Base-by-base conservation (phyloP, 2,113 vertebrate genomes). In the Ivindomyrus marchei region DNA sequence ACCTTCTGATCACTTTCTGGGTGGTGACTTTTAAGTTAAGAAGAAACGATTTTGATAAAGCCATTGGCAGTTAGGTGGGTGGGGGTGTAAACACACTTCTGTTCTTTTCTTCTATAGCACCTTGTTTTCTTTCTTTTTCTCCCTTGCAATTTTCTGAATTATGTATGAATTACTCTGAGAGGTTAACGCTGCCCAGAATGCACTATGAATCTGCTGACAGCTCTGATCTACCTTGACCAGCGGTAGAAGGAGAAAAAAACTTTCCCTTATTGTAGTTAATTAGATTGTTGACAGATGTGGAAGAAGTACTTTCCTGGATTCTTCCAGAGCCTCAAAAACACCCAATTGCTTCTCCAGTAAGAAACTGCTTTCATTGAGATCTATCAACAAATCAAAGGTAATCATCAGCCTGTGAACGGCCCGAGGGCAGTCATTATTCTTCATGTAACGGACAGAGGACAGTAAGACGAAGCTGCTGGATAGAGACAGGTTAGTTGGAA, bases 241-340 rank as follows among this genome's bases (percentile, higher is more conserved):
- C 24, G 31, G 36, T 13, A 91, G 87, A 85, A 88, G 42, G 70
- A 11, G 19, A 70, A 45, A 47, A 49, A 66, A 47, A 15, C 21
- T 17, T 77, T 42, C 74, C 31, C n/a, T 42, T 77, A 45, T 58
- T 89, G 45, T 4, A 88, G 24, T 80, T 62, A 21, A 13, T 88
- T 36, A 45, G 53, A 90, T 88, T 88, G 89, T 56, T 90, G 89
- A 66, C 88, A 1, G 4, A 49, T n/a, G 21, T 91, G 85, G 70
- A 86, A 45, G 83, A 45, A 46, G 39, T n/a, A 85, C 83, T 85
- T 47, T 46, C 11, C 74, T 24, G 24, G 39, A 8, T 47, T 46
- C 7, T 24, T n/a, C 8, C n/a, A 47, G 19, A 10, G 10, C 83
- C 45, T 47, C 39, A 3, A n/a, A 85, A 10, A n/a, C 10, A 45